These are phyloP conservation scores for Telmatherina bonti DNA, from an alignment of 2,797 vertebrate genomes.

Conservation along the genomic window DNA sequence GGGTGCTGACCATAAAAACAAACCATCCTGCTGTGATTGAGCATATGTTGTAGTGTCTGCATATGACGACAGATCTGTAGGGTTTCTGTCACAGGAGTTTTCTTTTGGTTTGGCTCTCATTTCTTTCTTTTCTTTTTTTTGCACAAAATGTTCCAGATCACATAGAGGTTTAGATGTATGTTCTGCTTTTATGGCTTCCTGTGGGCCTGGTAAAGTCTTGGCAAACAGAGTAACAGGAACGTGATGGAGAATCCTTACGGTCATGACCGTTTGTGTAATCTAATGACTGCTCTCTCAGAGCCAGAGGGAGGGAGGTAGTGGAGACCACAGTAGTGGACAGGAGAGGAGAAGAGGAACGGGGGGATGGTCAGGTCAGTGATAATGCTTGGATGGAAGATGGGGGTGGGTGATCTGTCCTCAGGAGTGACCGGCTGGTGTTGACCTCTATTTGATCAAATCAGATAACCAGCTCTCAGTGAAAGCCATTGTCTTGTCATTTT, in stretches of 20 bases:
- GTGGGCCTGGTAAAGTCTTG: slow-evolving; percentile 54
- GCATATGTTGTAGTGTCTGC: slow-evolving; percentile 72
- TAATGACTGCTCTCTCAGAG: slow-evolving; percentile 82
- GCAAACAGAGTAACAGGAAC: slow-evolving; percentile 84
- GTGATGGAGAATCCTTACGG: slow-evolving; percentile 81
- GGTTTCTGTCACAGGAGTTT: slow-evolving; percentile 54
- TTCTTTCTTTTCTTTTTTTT: too few species aligned
- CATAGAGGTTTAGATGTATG: slow-evolving; percentile 24
- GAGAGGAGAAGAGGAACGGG: slow-evolving; percentile 29
- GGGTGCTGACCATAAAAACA: slow-evolving; percentile 69
- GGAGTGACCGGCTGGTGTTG: slow-evolving; percentile 69
- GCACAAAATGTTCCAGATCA: slow-evolving; percentile 8
- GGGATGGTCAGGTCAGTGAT: slow-evolving; percentile 63
- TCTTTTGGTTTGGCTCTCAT: too few species aligned
- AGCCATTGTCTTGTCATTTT: slow-evolving; percentile 64
- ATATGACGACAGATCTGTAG: slow-evolving; percentile 61
- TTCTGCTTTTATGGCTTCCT: slow-evolving; percentile 36
- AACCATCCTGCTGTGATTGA: slow-evolving; percentile 69
- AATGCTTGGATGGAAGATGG: slow-evolving; percentile 37
- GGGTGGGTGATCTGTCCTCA: slow-evolving; percentile 61
- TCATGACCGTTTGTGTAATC: slow-evolving; percentile 83
- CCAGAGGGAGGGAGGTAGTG: slow-evolving; percentile 48
- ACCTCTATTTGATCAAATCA: slow-evolving; percentile 78
- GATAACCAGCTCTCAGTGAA: slow-evolving; percentile 73
- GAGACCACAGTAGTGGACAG: slow-evolving; percentile 49